Conservation (phyloP, 2,797 vertebrate species). For the Phrynocephalus vlangalii region DNA sequence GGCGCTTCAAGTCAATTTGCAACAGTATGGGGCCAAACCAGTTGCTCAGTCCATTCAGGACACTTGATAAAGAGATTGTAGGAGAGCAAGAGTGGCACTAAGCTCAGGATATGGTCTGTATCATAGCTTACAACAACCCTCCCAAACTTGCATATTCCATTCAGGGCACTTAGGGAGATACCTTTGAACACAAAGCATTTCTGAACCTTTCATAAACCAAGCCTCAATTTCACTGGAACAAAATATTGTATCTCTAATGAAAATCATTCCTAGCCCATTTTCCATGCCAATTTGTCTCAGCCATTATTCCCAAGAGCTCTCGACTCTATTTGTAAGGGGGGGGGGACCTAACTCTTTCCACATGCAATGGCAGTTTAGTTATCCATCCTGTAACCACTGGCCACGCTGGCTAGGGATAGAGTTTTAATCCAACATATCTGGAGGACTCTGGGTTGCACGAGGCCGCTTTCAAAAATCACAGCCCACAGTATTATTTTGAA, state of each 20-base stretch:
- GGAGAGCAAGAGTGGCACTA: neutral
- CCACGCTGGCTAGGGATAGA: neutral
- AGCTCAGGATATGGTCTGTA: neutral
- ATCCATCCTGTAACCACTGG: constrained; percentile 40
- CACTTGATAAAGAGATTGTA: neutral
- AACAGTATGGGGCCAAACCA: neutral
- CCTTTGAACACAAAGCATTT: neutral
- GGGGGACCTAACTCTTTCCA: neutral
- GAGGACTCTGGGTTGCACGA: neutral
- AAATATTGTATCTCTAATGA: neutral
- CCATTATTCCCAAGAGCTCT: neutral
- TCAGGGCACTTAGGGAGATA: neutral
- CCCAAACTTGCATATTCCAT: neutral
- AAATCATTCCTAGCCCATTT: no score
- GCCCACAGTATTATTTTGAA: constrained; percentile 20
- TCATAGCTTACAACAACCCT: neutral
- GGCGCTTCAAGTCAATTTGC: neutral
- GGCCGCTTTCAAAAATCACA: neutral
- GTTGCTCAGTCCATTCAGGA: neutral
- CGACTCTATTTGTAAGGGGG: neutral
- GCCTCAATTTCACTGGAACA: neutral
- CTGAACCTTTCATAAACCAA: neutral
- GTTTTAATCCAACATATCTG: neutral
- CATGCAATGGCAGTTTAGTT: constrained; percentile 3
- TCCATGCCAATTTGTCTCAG: neutral